Conservation (phyloP, 2,888 invertebrate genomes). For the Podotricha telesiphe region DNA sequence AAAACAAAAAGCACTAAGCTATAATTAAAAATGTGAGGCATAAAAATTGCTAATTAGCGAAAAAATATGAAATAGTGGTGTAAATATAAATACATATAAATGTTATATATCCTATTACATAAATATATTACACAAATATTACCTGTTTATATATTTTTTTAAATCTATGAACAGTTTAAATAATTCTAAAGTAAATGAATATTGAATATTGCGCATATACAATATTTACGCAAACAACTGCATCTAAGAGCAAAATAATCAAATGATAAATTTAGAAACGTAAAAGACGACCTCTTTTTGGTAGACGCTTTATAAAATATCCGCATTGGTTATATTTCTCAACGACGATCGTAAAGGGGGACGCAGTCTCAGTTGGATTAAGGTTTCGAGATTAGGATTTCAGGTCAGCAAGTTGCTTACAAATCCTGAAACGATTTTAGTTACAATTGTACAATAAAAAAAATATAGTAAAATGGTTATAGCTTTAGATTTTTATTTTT, state of each 20-base stretch:
- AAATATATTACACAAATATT: no score
- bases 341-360: slow-evolving; percentile 33
- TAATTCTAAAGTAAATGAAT: no score
- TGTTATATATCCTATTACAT: no score
- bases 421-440: slow-evolving; percentile 21
- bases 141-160: no score
- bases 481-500: neutral
- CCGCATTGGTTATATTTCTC: slow-evolving; percentile 33
- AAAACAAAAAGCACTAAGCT: no score
- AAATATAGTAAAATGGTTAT: neutral
- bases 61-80: no score
- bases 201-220: no score
- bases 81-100: no score
- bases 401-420: slow-evolving; percentile 25
- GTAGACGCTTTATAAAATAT: slow-evolving; percentile 27
- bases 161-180: no score
- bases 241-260: neutral
- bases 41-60: no score
- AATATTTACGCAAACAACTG: neutral
- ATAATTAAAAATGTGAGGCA: no score
- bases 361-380: slow-evolving; percentile 38
- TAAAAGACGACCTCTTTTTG: slow-evolving; percentile 16
- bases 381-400: slow-evolving; percentile 36
- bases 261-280: slow-evolving; percentile 1
- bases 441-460: slow-evolving; percentile 16